Percentiles rank a stretch among this genome's conserved stretches.
Conservation (phyloP, 2,797 vertebrate genomes). For the Nannoperca obscura region DNA sequence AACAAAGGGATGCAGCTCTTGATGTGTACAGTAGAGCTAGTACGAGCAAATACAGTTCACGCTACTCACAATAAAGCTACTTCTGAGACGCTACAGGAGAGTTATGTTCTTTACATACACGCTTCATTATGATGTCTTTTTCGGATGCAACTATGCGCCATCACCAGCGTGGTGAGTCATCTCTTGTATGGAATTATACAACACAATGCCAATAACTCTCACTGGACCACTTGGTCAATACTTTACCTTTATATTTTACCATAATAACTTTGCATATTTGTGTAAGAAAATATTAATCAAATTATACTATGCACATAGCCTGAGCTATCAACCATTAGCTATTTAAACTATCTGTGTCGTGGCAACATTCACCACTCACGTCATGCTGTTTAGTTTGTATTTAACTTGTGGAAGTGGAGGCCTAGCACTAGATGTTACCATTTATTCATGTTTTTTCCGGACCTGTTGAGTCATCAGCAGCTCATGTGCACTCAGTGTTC, state of each 20-base stretch:
- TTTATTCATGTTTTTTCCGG: not conserved
- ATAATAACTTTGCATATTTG: not conserved
- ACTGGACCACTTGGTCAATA: not conserved
- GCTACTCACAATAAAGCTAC: not conserved
- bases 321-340: not conserved
- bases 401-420: not conserved
- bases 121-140: not conserved
- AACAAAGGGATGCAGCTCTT: not conserved
- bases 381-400: not conserved
- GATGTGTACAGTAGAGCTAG: not conserved
- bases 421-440: not conserved
- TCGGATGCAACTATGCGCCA: not conserved
- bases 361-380: not conserved
- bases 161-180: conserved; percentile 4
- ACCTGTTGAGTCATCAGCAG: not conserved
- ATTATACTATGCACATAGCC: not conserved
- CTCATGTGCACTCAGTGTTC: not conserved
- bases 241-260: not conserved
- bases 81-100: not conserved
- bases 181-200: not conserved
- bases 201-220: not conserved
- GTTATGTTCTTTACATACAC: not conserved
- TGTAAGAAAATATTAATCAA: not conserved
- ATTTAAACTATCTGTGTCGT: not conserved
- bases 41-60: too few relatives aligned